Conservation (phyloP, 92 coral and sea anemone species). For the Micromussa lordhowensis region DNA sequence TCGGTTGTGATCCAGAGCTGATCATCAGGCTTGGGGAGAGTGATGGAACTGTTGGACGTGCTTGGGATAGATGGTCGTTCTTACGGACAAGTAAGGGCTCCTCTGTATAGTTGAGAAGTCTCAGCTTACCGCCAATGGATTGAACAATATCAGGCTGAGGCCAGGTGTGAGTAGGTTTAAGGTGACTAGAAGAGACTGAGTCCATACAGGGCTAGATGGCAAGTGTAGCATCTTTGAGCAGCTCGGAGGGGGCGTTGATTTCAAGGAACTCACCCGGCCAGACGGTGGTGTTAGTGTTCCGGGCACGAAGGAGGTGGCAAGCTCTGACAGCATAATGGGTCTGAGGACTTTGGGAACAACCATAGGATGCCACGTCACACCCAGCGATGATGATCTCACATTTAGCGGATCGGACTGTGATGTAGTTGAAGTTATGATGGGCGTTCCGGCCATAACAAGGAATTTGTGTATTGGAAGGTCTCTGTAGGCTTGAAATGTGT, state of each 20-base stretch:
- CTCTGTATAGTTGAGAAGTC: conserved; percentile 39
- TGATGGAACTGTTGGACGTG: conserved; percentile 18
- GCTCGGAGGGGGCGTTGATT: conserved; percentile 26
- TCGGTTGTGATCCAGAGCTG: conserved; percentile 56
- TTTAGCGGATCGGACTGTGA: conserved; percentile 1
- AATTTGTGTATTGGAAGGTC: too few relatives aligned
- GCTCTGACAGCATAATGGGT: too few relatives aligned
- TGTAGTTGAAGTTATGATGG: conserved; percentile 2
- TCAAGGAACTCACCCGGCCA: conserved; percentile 49
- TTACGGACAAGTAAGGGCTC: conserved; percentile 40
- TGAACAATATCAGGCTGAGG: conserved; percentile 42
- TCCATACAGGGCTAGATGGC: conserved; percentile 46
- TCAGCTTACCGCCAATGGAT: conserved; percentile 43
- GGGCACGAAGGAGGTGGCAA: too few relatives aligned
- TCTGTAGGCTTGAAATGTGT: too few relatives aligned
- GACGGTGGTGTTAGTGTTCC: conserved; percentile 20
- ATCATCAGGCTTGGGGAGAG: conserved; percentile 56
- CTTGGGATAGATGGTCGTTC: conserved; percentile 56
- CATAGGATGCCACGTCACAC: conserved; percentile 4
- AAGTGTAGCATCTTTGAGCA: conserved; percentile 32
- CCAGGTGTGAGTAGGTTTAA: conserved; percentile 37
- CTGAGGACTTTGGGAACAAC: too few relatives aligned
- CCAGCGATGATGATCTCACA: conserved; percentile 6
- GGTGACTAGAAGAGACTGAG: conserved; percentile 26
- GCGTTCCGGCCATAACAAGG: conserved; percentile 8